Conservation (phyloP, 2,797 vertebrate genomes). For the Bradypus variegatus region DNA sequence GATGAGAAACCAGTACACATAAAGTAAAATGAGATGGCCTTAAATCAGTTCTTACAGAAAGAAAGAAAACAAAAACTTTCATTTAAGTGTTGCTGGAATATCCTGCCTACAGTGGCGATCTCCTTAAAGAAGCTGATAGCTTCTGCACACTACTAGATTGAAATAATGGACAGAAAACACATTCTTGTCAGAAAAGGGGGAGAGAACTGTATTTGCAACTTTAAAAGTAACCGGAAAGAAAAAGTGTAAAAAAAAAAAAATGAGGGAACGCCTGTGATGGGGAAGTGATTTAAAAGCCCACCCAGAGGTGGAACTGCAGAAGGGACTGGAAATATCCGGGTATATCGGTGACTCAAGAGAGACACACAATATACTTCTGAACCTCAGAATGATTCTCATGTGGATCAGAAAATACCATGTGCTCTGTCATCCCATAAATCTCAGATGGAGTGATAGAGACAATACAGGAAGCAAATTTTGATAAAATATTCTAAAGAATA, state of each 20-base stretch:
- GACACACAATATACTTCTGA: not conserved
- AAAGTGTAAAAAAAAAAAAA: not conserved
- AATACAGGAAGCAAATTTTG: not conserved
- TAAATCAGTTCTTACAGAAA: constrained; percentile 68
- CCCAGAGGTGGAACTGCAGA: not conserved
- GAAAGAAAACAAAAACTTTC: constrained; percentile 68
- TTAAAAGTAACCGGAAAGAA: constrained; percentile 40
- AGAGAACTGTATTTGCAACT: constrained; percentile 67
- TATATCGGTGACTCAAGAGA: not conserved
- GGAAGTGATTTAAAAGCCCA: not conserved
- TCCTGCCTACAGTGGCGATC: constrained; percentile 74
- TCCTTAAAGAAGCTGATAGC: constrained; percentile 76
- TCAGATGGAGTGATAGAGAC: not conserved
- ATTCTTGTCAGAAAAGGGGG: constrained; percentile 61
- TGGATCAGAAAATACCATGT: not conserved
- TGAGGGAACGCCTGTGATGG: not conserved
- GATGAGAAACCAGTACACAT: constrained; percentile 70
- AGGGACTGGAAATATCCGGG: not conserved
- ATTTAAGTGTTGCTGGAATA: constrained; percentile 81
- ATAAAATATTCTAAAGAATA: not conserved
- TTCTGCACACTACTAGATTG: constrained; percentile 31
- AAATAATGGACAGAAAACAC: too few relatives aligned
- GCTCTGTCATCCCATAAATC: not conserved
- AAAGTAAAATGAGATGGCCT: constrained; percentile 84
- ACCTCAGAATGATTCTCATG: not conserved